Conservation (phyloP, 2,113 vertebrate species). For the Neopipo cinnamomea region DNA sequence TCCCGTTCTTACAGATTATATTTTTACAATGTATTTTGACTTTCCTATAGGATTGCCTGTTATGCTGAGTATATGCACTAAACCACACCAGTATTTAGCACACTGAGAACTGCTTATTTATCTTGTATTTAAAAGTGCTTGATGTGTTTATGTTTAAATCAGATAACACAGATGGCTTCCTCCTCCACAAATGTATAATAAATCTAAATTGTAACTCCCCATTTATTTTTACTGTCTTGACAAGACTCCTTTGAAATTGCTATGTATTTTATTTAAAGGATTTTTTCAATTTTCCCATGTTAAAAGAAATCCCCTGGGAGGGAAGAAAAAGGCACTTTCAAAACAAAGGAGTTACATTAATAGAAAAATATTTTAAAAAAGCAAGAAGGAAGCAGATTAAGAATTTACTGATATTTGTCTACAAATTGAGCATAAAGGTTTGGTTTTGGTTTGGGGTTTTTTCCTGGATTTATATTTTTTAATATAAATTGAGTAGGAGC, state of each 20-base stretch:
- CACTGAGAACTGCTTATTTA: background rate
- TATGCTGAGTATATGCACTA: background rate
- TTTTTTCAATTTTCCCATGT: constrained; percentile 13
- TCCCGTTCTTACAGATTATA: background rate
- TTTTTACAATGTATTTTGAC: background rate
- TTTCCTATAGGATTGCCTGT: background rate
- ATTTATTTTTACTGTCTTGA: constrained; percentile 16
- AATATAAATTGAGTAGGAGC: background rate
- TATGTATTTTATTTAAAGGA: background rate
- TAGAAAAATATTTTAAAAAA: background rate
- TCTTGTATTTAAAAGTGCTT: background rate
- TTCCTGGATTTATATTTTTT: background rate
- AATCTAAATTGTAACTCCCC: constrained; percentile 42
- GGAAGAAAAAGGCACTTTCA: background rate
- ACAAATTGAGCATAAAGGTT: background rate
- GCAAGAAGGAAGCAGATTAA: background rate
- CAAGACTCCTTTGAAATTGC: constrained; percentile 39
- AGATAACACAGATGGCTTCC: constrained; percentile 22
- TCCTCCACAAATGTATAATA: constrained; percentile 8
- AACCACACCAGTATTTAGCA: background rate
- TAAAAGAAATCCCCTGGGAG: background rate
- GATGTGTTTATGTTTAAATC: constrained; percentile 22
- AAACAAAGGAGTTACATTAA: background rate
- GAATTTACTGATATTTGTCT: background rate
- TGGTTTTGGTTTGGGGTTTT: fast-evolving